Conservation (phyloP, 2,888 invertebrate species). For the Tetragonisca angustula region DNA sequence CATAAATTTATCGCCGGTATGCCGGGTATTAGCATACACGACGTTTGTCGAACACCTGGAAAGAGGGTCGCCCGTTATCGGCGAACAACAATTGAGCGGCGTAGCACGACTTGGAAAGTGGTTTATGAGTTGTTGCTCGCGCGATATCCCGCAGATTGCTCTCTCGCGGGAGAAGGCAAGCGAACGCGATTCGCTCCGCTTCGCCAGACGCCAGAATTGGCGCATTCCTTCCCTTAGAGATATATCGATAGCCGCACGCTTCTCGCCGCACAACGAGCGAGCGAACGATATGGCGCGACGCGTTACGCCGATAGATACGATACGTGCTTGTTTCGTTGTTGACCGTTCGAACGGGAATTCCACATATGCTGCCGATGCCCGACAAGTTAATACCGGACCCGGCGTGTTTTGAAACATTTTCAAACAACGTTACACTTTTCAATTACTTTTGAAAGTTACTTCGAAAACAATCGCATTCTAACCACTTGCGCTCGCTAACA, state of each 20-base stretch:
- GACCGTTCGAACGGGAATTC: slow-evolving; percentile 54
- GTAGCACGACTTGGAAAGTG: slow-evolving; percentile 65
- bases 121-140: slow-evolving; percentile 57
- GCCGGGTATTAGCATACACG: slow-evolving; percentile 60
- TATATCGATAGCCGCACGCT: slow-evolving; percentile 39
- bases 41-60: slow-evolving; percentile 63
- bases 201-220: slow-evolving; percentile 60
- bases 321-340: slow-evolving; percentile 32
- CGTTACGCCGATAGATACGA: slow-evolving; percentile 38
- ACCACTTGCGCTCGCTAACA: too few relatives aligned
- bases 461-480: too few relatives aligned
- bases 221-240: slow-evolving; percentile 53
- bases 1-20: slow-evolving; percentile 59
- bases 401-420: too few relatives aligned
- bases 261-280: background rate
- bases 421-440: too few relatives aligned
- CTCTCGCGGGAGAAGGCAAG: background rate
- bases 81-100: slow-evolving; percentile 63
- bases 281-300: slow-evolving; percentile 15
- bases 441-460: too few relatives aligned
- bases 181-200: slow-evolving; percentile 55
- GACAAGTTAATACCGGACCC: slow-evolving; percentile 60
- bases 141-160: slow-evolving; percentile 52
- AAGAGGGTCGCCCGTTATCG: slow-evolving; percentile 60
- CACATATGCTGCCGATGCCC: slow-evolving; percentile 57